Evolutionary conservation across 2,888 invertebrate genomes (phyloP).

Genomic region (Plebejus melissa): DNA sequence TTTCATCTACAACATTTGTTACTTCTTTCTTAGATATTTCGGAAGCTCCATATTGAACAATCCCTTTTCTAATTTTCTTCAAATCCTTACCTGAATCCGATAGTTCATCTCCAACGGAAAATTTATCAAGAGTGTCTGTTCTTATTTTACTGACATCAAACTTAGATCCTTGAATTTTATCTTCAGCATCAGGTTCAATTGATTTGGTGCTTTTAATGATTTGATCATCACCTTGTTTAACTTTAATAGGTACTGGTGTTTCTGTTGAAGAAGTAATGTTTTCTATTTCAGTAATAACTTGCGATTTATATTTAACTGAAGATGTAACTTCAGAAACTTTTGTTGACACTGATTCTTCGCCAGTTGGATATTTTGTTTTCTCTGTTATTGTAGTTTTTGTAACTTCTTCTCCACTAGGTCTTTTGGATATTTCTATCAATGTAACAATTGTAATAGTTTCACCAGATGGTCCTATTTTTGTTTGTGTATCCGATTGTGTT

Average conservation of each 20-base stretch:
- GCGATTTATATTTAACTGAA: conserved; percentile 21
- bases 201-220: not conserved
- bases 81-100: conserved; percentile 44
- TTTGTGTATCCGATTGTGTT: conserved; percentile 30
- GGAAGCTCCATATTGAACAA: conserved; percentile 50
- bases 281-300: not conserved
- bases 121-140: conserved; percentile 64
- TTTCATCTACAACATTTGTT: conserved; percentile 67
- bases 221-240: conserved; percentile 18
- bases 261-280: conserved; percentile 30
- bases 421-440: conserved; percentile 31
- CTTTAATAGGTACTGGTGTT: conserved; percentile 26
- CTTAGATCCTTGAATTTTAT: conserved; percentile 49
- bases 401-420: conserved; percentile 21
- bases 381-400: conserved; percentile 21
- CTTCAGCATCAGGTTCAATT: not conserved
- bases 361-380: conserved; percentile 37
- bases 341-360: conserved; percentile 36
- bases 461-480: conserved; percentile 32
- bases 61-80: conserved; percentile 51
- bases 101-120: conserved; percentile 50
- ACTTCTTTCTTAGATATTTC: conserved; percentile 68
- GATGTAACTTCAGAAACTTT: conserved; percentile 33
- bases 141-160: conserved; percentile 68
- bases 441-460: conserved; percentile 37